Base-by-base conservation (phyloP, 1,140 invertebrate species). In the Fopius arisanus region DNA sequence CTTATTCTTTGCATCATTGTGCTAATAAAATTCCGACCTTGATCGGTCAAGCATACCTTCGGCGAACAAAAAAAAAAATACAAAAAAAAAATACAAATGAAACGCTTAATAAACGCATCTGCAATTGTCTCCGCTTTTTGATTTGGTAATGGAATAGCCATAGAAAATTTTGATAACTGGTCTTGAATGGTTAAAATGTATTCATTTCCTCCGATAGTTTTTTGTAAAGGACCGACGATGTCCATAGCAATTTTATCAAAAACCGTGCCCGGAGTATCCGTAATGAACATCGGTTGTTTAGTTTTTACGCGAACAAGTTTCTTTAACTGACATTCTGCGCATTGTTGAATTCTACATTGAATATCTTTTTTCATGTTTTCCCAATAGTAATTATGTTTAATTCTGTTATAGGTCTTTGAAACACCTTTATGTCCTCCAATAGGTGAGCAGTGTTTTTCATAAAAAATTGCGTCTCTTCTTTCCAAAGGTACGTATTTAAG, bases 171-270 rank as follows among this genome's bases (percentile, higher is more conserved):
- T 3, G 79, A 79, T 41, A 84, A 40, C 33, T 78, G 72, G 72
- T 81, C 80, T 75, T 82, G 78, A 3, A 79, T 41, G 10, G 81
- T 79, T 16, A 84, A 29, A 16, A 84, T 78, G 65, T 74, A 79
- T 62, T 67, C 75, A 41, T 82, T 80, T 9, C 75, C 76, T 0
- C 29, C n/a, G 31, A 74, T 40, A 0, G 77, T 77, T 51, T 54
- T 19, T 12, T 5, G 12, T n/a, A 51, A 51, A n/a, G 43, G 43
- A 19, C 43, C 43, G 5, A 51, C 43, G 4, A 51, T 19, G 16
- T 5, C 43, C 43, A 51, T n/a, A n/a, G 16, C 43, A 51, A 51
- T 51, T 51, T 51, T 51, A 12, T 51, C 16, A 51, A 51, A 51
- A 4, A 19, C 16, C n/a, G 5, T n/a, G 4, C n/a, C 3, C n/a